A percentile compares a stretch with the other conserved stretches of the same genome.
phyloP scores from a whole-genome alignment of 2,113 vertebrate genomes.

The Ramphastos sulfuratus region DNA sequence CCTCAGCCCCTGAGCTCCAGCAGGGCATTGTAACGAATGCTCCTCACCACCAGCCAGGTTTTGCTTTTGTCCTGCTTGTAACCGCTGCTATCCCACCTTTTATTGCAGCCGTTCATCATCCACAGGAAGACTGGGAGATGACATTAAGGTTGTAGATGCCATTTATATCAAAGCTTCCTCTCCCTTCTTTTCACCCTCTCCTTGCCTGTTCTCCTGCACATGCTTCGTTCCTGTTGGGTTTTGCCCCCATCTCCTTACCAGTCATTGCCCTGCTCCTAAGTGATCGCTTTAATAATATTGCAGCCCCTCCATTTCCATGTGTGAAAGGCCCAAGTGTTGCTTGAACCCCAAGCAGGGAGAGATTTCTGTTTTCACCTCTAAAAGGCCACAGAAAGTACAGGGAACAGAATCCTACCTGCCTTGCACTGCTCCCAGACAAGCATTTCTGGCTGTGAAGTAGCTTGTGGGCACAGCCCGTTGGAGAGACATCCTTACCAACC shows the following conservation, averaged over 20 bases:
- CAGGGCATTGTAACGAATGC: neutral
- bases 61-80: conserved; percentile 46
- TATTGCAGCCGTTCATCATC: conserved; percentile 63
- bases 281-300: conserved; percentile 30
- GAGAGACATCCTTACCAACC: conserved; percentile 3
- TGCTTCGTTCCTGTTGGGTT: neutral
- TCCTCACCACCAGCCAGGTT: conserved; percentile 23
- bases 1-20: neutral
- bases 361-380: conserved; percentile 17
- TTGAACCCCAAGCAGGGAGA: neutral
- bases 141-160: conserved; percentile 46
- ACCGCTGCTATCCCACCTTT: conserved; percentile 15
- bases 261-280: neutral
- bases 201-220: neutral
- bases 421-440: neutral
- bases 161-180: conserved; percentile 24
- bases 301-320: neutral
- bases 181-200: neutral
- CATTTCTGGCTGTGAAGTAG: neutral
- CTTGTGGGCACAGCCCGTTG: neutral
- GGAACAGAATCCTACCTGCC: neutral
- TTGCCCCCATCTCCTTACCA: neutral
- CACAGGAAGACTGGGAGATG: conserved; percentile 45
- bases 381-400: conserved; percentile 16
- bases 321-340: conserved; percentile 10